Base-by-base conservation (phyloP, 2,888 invertebrate species). In the Agrotis clavis region DNA sequence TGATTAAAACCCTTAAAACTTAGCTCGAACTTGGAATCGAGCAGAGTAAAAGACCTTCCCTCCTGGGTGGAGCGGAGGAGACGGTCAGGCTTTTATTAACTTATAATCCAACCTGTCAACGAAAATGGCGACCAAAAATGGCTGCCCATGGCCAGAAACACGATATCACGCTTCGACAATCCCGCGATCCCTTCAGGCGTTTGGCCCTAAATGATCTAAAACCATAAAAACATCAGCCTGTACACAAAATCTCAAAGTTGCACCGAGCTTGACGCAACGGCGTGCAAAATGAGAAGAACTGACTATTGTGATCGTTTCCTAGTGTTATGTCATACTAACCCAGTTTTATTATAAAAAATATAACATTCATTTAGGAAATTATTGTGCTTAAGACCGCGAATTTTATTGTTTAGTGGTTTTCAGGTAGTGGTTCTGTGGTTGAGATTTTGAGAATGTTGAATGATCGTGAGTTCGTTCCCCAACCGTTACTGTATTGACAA, bases 281-380 rank as follows among this genome's bases (percentile, higher is more conserved):
- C 90, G 92, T 91, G 93, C 93, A 91, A 93, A 94, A 92, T 90
- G 92, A 94, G 94, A 94, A 90, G 94, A 94, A 91, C 90, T 88
- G 82, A 88, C 79, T 82, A 88, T 87, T 88, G 89, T 90, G 87
- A 90, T 87, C 83, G 87, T 88, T 94, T 94, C 94, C 94, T 92
- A 54, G 86, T 86, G 21, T 92, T 93, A 92, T 89, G 90, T 92
- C 91, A 93, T 83, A 82, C 74, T 83, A 78, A 81, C 86, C 77
- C 56, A 82, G 77, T 74, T 87, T 59, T 71, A 73, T 71, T 71
- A 74, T 66, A 76, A 77, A 79, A 41, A 85, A 79, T 80, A 68
- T 79, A 79, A 54, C 59, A 69, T 74, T 51, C 71, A 72, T 77
- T 76, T 73, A 74, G 64, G 72, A 81, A 85, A 57, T 57, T 35